Base-by-base conservation (phyloP, 2,888 invertebrate species). In the Rotaria macrura region DNA sequence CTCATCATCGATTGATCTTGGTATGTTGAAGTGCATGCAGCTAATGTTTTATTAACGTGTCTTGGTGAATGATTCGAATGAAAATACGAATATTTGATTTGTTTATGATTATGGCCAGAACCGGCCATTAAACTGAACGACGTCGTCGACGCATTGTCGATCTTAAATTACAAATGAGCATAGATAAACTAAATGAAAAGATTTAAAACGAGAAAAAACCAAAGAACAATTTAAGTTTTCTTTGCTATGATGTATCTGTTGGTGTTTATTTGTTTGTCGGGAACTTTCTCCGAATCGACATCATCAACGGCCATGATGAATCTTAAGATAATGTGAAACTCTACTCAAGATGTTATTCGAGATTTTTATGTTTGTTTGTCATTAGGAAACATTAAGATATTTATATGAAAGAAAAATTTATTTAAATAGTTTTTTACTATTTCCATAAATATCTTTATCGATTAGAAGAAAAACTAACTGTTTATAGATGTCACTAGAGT, bases 61-160 rank as follows among this genome's bases (percentile, higher is more conserved):
- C 34, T 6, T 34, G 65, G 20, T 65, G 65, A 65, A 20, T 65
- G 17, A 65, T 65, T 65, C 10, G 34, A 29, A 2, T 65, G 65
- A 65, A 65, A 65, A 65, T 20, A 65, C 34, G 20, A 65, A 34
- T 65, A 65, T 65, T 65, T 65, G 17, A 20, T 65, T 65, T 65
- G 65, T 65, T 65, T 34, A 34, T 65, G 65, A 65, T 20, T 65
- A 7, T 65, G 34, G 65, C 65, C 65, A 38, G 17, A 12, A 34
- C 65, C 65, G 65, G 65, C 65, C 65, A 65, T 65, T 65, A 65
- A 65, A 34, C 14, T 38, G 38, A 34, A 65, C 65, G 65, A 65
- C 65, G 65, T 65, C 65, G 65, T 65, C 65, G 65, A 65, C 65
- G 65, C 65, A 65, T 65, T 34, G 65, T 65, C 65, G 65, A 65